These are phyloP conservation scores for Lathronympha strigana DNA, from an alignment of 2,888 invertebrate genomes.

Conservation along the genomic window DNA sequence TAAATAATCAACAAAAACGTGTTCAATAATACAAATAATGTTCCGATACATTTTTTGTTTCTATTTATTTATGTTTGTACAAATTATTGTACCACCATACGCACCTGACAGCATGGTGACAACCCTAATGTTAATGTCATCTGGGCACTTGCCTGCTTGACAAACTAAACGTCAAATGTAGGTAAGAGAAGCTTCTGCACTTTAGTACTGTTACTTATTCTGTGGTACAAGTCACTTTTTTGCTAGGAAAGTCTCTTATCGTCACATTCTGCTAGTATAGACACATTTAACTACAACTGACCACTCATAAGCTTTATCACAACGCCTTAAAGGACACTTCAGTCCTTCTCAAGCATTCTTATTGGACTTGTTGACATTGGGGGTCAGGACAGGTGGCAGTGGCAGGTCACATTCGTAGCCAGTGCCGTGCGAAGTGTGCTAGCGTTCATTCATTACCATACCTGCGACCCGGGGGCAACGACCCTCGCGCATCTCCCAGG, in stretches of 20 bases:
- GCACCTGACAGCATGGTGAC: too few relatives aligned
- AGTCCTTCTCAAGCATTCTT: background rate
- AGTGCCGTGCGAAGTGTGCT: conserved; percentile 35
- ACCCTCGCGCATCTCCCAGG: conserved; percentile 30
- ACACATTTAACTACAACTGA: background rate
- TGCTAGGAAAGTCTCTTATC: background rate
- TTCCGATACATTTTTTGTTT: too few relatives aligned
- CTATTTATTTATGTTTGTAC: too few relatives aligned
- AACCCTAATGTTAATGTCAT: too few relatives aligned
- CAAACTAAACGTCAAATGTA: background rate
- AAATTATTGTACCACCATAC: too few relatives aligned
- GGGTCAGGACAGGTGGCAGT: conserved; percentile 27
- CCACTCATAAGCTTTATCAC: background rate
- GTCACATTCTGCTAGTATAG: background rate
- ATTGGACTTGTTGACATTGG: conserved; percentile 1
- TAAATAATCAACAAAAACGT: too few relatives aligned
- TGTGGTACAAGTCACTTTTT: background rate
- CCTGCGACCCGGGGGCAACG: conserved; percentile 34
- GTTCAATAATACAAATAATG: too few relatives aligned
- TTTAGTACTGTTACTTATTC: background rate
- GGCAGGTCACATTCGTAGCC: conserved; percentile 28
- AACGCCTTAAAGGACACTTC: background rate
- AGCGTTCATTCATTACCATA: conserved; percentile 31
- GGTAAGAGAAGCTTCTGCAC: background rate
- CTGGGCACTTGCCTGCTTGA: too few relatives aligned